Base-by-base conservation (phyloP, 23 tunicate genomes). In the Ciona savignyi region DNA sequence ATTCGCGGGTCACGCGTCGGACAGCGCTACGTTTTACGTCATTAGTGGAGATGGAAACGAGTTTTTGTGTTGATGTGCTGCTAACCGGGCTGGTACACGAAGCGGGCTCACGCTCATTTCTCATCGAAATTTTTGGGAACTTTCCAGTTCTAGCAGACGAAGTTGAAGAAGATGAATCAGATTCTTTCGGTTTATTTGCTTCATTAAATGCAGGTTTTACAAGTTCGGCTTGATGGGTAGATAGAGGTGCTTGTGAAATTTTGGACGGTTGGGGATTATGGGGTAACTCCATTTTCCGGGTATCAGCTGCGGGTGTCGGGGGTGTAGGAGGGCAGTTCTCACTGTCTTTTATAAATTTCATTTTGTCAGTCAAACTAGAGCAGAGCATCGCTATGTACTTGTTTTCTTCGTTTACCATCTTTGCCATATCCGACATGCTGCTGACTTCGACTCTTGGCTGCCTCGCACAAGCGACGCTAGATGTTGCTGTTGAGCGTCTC, bases 261-360 rank as follows among this genome's bases (percentile, higher is more conserved):
- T 63, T 63, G 26, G 15, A 9, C 15, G 28, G 23, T 4, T 20
- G 4, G 15, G 67, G 4, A 22, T 23, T n/a, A 11, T 4, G 26
- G 15, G 26, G 15, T n/a, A 63, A 9, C 24, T 63, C 28, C 15
- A 22, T 63, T 4, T 63, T 63, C 22, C 4, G 26, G 24, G 15
- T 63, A 6, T 42, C 56, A 42, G 56, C 56, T 6, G 56, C 56
- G 56, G 56, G 56, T 9, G 15, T 42, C 24, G 67, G 4, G 4
- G 67, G 67, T 4, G 28, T 63, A 63, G 26, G 28, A 9, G 27
- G 27, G 15, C 30, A 6, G 32, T 30, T 4, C 30, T 63, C 32
- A 67, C 84, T 79, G 1, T 81, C 85, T 24, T 66, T 73, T 23
- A 81, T 27, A 48, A 81, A 81, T 29, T 81, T 81, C 65, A 29